Evolutionary conservation across 2,797 vertebrate genomes (phyloP).

Genomic region (Apodemus agrarius): DNA sequence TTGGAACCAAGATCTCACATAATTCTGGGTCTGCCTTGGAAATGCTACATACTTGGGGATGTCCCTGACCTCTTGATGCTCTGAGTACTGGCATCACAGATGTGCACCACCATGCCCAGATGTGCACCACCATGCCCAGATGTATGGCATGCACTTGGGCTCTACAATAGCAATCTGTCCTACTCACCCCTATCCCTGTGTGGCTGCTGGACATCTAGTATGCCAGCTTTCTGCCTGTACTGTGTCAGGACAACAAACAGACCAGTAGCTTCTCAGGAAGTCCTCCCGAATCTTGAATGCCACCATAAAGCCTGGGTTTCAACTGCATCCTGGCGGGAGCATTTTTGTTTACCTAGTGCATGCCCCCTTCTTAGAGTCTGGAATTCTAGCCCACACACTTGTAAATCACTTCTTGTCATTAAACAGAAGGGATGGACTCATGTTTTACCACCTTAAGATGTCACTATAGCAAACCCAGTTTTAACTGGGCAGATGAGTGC

Average conservation of each 20-base stretch:
- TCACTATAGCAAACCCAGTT: neutral
- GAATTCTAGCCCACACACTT: neutral
- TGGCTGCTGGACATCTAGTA: neutral
- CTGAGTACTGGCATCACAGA: neutral
- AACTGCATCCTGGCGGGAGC: neutral
- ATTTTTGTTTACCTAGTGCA: neutral
- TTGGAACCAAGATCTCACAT: neutral
- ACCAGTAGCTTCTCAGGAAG: neutral
- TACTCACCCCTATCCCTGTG: too few species aligned
- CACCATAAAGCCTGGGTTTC: too few species aligned
- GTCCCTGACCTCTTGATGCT: neutral
- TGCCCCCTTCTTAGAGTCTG: neutral
- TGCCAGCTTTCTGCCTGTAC: neutral
- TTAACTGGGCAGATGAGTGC: slow-evolving; percentile 2
- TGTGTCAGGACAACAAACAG: neutral
- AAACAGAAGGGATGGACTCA: neutral
- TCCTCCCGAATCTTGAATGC: too few species aligned
- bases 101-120: neutral
- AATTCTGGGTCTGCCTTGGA: neutral
- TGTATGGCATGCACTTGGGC: neutral
- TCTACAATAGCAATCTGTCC: neutral
- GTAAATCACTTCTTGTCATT: neutral
- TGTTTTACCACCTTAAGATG: neutral
- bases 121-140: too few species aligned
- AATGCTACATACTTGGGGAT: neutral